phyloP scores from a whole-genome alignment of 2,888 invertebrate genomes.

The Liodrosophila aerea region DNA sequence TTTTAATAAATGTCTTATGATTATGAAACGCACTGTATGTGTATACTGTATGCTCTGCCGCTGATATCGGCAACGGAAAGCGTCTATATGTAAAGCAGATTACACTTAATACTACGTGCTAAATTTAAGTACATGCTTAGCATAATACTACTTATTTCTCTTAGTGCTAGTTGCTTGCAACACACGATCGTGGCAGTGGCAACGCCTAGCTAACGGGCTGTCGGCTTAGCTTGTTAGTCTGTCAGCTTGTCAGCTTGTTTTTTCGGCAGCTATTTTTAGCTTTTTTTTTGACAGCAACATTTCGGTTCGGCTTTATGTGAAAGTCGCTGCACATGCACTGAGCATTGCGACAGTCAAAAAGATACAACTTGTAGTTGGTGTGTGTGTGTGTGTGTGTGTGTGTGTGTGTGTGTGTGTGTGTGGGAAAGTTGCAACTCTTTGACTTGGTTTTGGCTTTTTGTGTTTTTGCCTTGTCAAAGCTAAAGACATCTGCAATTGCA shows the following conservation, averaged over 20 bases:
- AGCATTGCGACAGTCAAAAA: too few relatives aligned
- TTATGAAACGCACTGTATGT: too few relatives aligned
- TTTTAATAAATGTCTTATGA: too few relatives aligned
- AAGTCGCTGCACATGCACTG: too few relatives aligned
- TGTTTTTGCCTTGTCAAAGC: neutral
- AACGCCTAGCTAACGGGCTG: slow-evolving; percentile 8
- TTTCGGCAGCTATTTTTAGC: neutral
- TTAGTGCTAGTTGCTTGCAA: too few relatives aligned
- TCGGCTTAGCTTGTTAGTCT: slow-evolving; percentile 17
- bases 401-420: slow-evolving; percentile 8
- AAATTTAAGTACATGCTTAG: neutral
- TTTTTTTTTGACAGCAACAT: slow-evolving; percentile 13
- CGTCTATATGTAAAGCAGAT: slow-evolving; percentile 1
- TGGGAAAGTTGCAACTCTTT: slow-evolving; percentile 28
- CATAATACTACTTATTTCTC: too few relatives aligned
- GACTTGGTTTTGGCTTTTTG: neutral
- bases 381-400: too few relatives aligned
- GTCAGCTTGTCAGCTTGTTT: slow-evolving; percentile 9
- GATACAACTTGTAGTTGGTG: too few relatives aligned
- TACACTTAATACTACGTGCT: slow-evolving; percentile 1
- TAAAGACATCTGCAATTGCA: slow-evolving; percentile 22
- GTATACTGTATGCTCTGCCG: neutral
- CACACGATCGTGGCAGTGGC: slow-evolving; percentile 1
- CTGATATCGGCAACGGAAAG: slow-evolving; percentile 17
- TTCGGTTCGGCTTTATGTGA: slow-evolving; percentile 26